Percentiles rank a stretch among this genome's conserved stretches.
phyloP scores from a whole-genome alignment of 2,113 vertebrate genomes.

The Scophthalmus maximus region DNA sequence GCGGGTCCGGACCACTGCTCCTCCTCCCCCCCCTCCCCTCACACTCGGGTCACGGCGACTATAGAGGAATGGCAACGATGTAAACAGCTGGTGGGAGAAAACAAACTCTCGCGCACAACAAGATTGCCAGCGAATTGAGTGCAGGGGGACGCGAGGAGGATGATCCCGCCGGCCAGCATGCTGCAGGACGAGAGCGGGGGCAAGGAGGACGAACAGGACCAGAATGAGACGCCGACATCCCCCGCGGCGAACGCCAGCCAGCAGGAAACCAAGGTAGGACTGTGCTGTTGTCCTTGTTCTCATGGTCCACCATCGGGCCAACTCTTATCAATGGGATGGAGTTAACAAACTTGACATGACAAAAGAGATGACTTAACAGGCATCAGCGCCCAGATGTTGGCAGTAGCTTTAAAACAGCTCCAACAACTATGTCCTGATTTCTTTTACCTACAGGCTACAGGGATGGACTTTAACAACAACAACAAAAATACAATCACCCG shows the following conservation, averaged over 20 bases:
- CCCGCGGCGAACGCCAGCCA: slow-evolving; percentile 72
- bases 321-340: slow-evolving; percentile 3
- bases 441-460: too few relatives aligned
- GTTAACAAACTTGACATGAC: slow-evolving; percentile 30
- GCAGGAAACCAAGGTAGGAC: slow-evolving; percentile 83
- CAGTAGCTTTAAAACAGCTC: too few relatives aligned
- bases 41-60: slow-evolving; percentile 36
- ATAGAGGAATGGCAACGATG: slow-evolving; percentile 48
- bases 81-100: slow-evolving; percentile 34
- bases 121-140: slow-evolving; percentile 10
- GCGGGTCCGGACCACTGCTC: slow-evolving; percentile 34
- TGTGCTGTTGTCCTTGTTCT: neutral
- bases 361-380: too few relatives aligned
- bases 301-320: neutral
- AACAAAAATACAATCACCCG: too few relatives aligned
- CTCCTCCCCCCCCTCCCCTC: neutral
- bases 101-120: slow-evolving; percentile 28
- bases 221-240: slow-evolving; percentile 76
- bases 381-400: too few relatives aligned
- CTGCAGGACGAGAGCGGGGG: slow-evolving; percentile 77
- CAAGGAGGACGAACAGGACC: slow-evolving; percentile 77
- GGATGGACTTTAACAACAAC: too few relatives aligned
- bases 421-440: too few relatives aligned
- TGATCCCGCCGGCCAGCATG: slow-evolving; percentile 82
- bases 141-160: slow-evolving; percentile 27